phyloP scores from a whole-genome alignment of 1,140 invertebrate species.

The Stenopsyche tienmushanensis region DNA sequence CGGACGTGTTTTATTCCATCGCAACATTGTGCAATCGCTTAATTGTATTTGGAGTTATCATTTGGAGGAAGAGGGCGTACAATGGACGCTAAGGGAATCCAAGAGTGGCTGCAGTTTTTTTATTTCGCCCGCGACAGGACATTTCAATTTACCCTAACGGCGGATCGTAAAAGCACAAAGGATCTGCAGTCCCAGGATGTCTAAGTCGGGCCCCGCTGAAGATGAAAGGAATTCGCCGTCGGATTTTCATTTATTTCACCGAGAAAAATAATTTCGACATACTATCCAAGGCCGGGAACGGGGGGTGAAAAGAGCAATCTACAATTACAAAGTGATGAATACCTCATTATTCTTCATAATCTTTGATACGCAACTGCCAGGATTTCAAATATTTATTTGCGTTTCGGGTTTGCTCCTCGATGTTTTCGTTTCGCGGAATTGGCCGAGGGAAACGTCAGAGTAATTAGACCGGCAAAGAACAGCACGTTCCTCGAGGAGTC shows the following conservation, averaged over 20 bases:
- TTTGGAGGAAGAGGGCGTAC: neutral
- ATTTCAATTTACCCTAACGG: slow-evolving; percentile 31
- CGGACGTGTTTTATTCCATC: no score
- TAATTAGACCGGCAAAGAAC: no score
- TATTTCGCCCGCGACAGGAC: slow-evolving; percentile 29
- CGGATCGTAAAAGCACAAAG: slow-evolving; percentile 29
- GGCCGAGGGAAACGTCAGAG: no score
- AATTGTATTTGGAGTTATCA: neutral
- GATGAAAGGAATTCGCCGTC: slow-evolving; percentile 24
- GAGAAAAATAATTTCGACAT: slow-evolving; percentile 1
- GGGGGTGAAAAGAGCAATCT: neutral
- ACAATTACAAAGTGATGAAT: no score
- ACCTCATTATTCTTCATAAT: no score
- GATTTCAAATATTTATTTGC: no score
- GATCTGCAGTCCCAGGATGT: slow-evolving; percentile 18
- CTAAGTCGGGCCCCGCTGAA: neutral
- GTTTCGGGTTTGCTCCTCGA: no score
- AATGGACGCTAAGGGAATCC: neutral
- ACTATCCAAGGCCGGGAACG: neutral
- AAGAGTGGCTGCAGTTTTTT: slow-evolving; percentile 19
- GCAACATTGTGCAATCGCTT: no score
- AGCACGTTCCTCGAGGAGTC: no score
- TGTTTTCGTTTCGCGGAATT: no score
- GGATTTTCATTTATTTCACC: slow-evolving; percentile 22
- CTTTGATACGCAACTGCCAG: no score